Base-by-base conservation (phyloP, 1,140 invertebrate genomes). In the Drosophila leontia region DNA sequence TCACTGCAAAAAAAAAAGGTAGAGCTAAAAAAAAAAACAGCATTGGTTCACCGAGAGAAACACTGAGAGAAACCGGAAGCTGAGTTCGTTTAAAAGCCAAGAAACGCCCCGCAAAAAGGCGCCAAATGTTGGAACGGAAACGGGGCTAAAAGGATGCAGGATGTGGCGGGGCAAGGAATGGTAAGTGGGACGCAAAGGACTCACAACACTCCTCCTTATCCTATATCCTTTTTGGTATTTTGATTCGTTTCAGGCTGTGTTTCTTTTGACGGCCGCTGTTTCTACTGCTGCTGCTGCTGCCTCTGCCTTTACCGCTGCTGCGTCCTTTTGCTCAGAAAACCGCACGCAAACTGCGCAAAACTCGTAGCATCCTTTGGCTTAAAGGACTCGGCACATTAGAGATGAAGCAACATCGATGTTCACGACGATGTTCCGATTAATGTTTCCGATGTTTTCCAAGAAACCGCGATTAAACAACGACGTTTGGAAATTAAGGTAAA, bases 291-390 rank as follows among this genome's bases (percentile, higher is more conserved):
- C 26, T 42, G 55, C 62, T 78, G 44, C 41, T 42, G 59, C 15
- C 65, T 45, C 45, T 60, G 67, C 44, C 77, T 45, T 57, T 86
- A 60, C 63, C 56, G 82, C 78, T 85, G 80, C 62, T 90, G 78
- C 84, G 86, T 81, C 84, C 84, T 90, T 48, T 72, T 68, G 81
- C 84, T 88, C 75, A 68, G 81, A 88, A 90, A 76, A 90, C 85
- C 85, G 85, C 81, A 90, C 85, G 85, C 75, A 76, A 90, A 90
- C 85, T 90, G 85, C 82, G 85, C 81, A 90, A 90, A 90, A 65
- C 65, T 78, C 50, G 37, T 65, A 78, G 85, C 85, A 90, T 90
- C 81, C 81, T 82, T 82, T 85, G 81, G 44, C 81, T 77, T 85
- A 90, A 85, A 90, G 85, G 78, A 90, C 76, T 58, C 61, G 50